A percentile compares a stretch with the other conserved stretches of the same genome.
Evolutionary conservation across 2,888 invertebrate species (phyloP).

Genomic region (Megamerina dolium): DNA sequence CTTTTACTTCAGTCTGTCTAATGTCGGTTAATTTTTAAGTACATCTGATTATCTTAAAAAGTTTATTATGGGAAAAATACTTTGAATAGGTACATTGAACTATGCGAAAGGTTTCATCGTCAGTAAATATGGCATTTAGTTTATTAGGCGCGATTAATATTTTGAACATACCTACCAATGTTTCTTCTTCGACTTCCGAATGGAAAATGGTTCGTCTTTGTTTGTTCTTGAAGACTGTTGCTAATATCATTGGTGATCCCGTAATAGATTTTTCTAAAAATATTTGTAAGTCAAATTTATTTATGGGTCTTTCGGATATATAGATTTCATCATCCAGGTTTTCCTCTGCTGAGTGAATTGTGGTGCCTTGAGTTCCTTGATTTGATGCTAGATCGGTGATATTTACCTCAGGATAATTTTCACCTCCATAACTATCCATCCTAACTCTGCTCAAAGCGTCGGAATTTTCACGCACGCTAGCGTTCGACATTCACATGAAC

Average conservation of each 20-base stretch:
- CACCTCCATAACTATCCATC: no score
- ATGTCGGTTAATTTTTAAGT: conserved; percentile 11
- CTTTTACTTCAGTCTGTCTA: conserved; percentile 12
- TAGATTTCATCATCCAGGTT: conserved; percentile 20
- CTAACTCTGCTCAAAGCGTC: not conserved
- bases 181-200: conserved; percentile 14
- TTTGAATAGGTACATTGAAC: conserved; percentile 18
- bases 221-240: conserved; percentile 20
- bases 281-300: conserved; percentile 23
- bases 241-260: conserved; percentile 9
- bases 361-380: conserved; percentile 8
- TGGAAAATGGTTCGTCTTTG: conserved; percentile 15
- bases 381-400: conserved; percentile 9
- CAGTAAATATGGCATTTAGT: conserved; percentile 13
- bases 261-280: conserved; percentile 12
- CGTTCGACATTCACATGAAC: no score
- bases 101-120: conserved; percentile 11
- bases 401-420: conserved; percentile 14
- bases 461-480: no score
- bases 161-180: conserved; percentile 16
- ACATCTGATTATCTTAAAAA: conserved; percentile 17
- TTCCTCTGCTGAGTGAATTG: conserved; percentile 18
- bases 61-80: conserved; percentile 9
- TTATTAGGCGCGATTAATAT: conserved; percentile 20
- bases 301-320: conserved; percentile 25